A percentile compares a stretch with the other conserved stretches of the same genome.
These are phyloP conservation scores for Magallana nippona DNA, from an alignment of 2,888 invertebrate species.

Conservation along the genomic window DNA sequence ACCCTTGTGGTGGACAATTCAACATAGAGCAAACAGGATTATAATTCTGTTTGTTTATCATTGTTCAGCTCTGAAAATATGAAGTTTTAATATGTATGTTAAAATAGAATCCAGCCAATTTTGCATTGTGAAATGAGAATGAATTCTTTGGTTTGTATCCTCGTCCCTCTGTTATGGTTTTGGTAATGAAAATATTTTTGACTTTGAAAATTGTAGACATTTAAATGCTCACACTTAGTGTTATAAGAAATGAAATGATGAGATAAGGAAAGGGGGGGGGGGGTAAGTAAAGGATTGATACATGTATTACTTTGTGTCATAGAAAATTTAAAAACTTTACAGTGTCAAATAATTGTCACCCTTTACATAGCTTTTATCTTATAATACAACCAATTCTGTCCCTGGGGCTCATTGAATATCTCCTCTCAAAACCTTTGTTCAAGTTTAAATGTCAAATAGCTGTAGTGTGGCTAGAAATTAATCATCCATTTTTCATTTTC, in stretches of 20 bases:
- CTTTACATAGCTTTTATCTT: slow-evolving; percentile 5
- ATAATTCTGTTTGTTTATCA: slow-evolving; percentile 13
- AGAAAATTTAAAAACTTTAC: slow-evolving; percentile 2
- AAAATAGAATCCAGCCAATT: background rate
- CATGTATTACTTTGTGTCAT: background rate
- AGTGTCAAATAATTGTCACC: background rate
- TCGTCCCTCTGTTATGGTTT: background rate
- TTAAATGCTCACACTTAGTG: slow-evolving; percentile 18
- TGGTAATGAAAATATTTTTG: background rate
- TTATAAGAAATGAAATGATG: background rate
- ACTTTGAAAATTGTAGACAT: background rate
- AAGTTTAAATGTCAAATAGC: slow-evolving; percentile 26
- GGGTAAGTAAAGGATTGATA: background rate
- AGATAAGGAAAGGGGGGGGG: background rate
- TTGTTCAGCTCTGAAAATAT: background rate
- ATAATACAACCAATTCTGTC: slow-evolving; percentile 2
- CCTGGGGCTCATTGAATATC: slow-evolving; percentile 1
- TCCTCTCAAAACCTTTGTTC: slow-evolving; percentile 2
- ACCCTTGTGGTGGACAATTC: background rate
- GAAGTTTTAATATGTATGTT: slow-evolving; percentile 3
- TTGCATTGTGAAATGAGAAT: background rate
- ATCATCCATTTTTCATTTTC: slow-evolving; percentile 32
- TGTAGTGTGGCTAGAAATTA: slow-evolving; percentile 13
- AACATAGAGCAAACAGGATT: slow-evolving; percentile 1
- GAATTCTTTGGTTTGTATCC: background rate